A percentile compares a stretch with the other conserved stretches of the same genome.
These are phyloP conservation scores for Gastracanthus pulcherrimus DNA, from an alignment of 2,888 invertebrate species.

Conservation along the genomic window DNA sequence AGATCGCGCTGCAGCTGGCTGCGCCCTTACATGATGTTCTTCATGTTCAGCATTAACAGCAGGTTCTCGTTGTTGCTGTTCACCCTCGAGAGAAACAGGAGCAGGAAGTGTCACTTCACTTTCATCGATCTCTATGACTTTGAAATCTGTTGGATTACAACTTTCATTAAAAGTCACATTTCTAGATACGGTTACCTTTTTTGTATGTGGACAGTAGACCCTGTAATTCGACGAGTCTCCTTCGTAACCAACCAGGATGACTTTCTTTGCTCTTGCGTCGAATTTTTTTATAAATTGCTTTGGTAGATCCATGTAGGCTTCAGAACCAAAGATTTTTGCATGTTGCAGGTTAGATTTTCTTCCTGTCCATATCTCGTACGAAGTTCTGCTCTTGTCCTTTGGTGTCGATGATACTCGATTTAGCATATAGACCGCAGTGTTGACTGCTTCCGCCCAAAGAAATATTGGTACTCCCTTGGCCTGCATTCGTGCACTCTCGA, in stretches of 20 bases:
- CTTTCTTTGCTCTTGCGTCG: background rate
- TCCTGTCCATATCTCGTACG: background rate
- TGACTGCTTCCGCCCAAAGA: background rate
- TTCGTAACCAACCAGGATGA: background rate
- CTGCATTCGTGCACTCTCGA: background rate
- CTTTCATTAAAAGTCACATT: background rate
- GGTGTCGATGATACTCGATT: background rate
- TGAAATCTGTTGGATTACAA: too few species aligned
- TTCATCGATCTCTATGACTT: too few species aligned
- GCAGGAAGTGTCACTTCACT: background rate
- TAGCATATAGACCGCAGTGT: background rate
- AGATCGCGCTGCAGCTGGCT: background rate
- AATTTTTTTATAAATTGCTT: background rate
- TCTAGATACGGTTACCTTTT: background rate
- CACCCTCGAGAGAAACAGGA: background rate
- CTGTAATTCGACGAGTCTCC: slow-evolving; percentile 1
- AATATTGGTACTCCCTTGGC: background rate
- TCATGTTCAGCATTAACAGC: too few species aligned
- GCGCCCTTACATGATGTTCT: background rate
- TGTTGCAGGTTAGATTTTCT: background rate
- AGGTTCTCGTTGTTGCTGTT: background rate
- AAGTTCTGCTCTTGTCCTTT: background rate
- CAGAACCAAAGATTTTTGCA: background rate
- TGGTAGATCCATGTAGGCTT: background rate
- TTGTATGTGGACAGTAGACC: background rate